Evolutionary conservation across 2,113 vertebrate species (phyloP).

Genomic region (Natator depressus): DNA sequence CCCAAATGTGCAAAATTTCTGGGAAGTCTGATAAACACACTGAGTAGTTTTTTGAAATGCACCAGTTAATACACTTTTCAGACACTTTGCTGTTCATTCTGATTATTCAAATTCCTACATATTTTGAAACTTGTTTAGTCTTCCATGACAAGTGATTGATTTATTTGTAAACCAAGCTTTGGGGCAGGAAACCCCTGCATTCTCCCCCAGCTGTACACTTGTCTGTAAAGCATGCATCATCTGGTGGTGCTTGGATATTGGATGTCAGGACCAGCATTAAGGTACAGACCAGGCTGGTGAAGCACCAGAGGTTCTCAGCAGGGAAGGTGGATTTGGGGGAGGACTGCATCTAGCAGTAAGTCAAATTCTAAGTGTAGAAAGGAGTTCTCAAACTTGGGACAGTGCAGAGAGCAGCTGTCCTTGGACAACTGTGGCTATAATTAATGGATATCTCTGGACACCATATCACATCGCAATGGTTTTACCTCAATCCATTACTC

Average conservation of each 20-base stretch:
- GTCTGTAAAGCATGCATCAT: not conserved
- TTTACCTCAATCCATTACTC: not conserved
- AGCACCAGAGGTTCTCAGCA: not conserved
- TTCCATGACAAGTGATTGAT: not conserved
- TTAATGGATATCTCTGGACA: not conserved
- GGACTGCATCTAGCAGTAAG: not conserved
- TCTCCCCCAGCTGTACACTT: not conserved
- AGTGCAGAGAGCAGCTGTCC: not conserved
- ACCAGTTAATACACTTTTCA: not conserved
- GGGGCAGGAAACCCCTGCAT: not conserved
- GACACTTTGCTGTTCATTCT: not conserved
- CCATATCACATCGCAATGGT: not conserved
- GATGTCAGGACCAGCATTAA: not conserved
- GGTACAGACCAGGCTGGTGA: not conserved
- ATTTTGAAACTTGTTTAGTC: fast-evolving
- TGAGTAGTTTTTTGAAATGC: not conserved
- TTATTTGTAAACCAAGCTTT: not conserved
- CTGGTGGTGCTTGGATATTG: not conserved
- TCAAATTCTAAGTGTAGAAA: not conserved
- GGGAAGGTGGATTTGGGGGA: not conserved
- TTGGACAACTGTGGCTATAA: not conserved
- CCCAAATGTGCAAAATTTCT: not conserved
- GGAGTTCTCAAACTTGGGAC: not conserved
- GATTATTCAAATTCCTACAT: not conserved
- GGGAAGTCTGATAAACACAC: not conserved